Evolutionary conservation across 2,888 invertebrate species (phyloP), one percentile per base, ranked within the genome.

Genomic region (Rhimphoctona megacephalus): DNA sequence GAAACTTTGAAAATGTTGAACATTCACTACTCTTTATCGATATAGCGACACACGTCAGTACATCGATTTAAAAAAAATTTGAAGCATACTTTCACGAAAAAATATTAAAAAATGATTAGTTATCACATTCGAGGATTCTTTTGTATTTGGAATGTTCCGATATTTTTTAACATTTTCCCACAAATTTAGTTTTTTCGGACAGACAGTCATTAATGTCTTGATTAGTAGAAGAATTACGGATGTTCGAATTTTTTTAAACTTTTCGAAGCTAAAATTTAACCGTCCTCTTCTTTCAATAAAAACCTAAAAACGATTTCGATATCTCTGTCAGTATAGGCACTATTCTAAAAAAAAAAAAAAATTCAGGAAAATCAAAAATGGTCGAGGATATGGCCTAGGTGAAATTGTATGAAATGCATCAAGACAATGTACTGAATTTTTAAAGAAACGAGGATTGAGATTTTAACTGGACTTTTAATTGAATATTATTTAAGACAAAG

Each of bases 401-500:
- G 22, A 25, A 22, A n/a, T 46, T 7, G 25, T 11, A 3, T 9
- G 9, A 19, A 22, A 54, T 52, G n/a, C 4, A 2, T n/a, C n/a
- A n/a, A n/a, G n/a, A 9, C 22, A 2, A 9, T 9, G 11, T 22
- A 25, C 54, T 49, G 46, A 67, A 78, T 49, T 66, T 77, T 61
- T 52, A 87, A 61, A 61, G 70, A 85, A 74, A 89, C 89, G 89
- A 83, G 88, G 92, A 92, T 89, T 89, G 89, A 85, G 88, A 88
- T 82, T 90, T 81, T 88, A 85, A 90, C 89, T 89, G 87, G 92
- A 92, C 91, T 92, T 93, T 92, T 92, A 93, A 92, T 92, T 92
- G 91, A 89, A 79, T 85, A 85, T 78, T 89, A 88, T 88, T 90
- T 88, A 86, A 89, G 89, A 89, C 52, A 80, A 86, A 43, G 46